A percentile compares a stretch with the other conserved stretches of the same genome.
phyloP scores from a whole-genome alignment of 2,888 invertebrate species.

The Alviniconcha strummeri region DNA sequence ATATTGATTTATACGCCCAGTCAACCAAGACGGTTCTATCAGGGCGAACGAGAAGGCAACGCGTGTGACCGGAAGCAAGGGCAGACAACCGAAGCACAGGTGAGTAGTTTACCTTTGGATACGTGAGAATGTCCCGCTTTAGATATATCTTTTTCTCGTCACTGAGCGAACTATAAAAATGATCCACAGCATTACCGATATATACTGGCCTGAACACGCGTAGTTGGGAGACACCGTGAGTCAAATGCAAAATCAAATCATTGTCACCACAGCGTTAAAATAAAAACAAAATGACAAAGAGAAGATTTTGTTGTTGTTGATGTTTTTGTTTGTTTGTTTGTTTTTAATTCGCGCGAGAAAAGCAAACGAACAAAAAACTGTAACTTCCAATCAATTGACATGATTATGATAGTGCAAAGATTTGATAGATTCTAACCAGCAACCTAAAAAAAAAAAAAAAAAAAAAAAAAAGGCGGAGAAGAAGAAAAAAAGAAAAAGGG shows the following conservation, averaged over 20 bases:
- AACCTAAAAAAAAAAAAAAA: not conserved
- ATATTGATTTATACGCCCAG: not conserved
- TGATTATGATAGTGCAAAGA: not conserved
- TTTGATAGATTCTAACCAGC: no score
- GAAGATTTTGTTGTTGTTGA: no score
- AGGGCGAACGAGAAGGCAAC: not conserved
- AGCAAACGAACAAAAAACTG: not conserved
- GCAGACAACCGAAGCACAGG: constrained; percentile 1
- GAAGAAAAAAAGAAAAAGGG: not conserved
- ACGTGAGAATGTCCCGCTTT: constrained; percentile 68
- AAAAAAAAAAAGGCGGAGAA: constrained; percentile 1
- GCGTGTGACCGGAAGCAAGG: constrained; percentile 24
- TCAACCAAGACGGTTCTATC: no score
- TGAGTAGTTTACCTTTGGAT: constrained; percentile 67
- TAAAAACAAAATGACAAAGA: no score
- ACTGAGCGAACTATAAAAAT: constrained; percentile 67
- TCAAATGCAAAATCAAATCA: not conserved
- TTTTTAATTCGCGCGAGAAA: no score
- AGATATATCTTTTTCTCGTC: constrained; percentile 70
- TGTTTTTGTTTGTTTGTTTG: no score
- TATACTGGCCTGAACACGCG: constrained; percentile 50
- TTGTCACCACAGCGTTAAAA: not conserved
- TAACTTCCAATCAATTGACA: constrained; percentile 12
- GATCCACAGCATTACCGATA: constrained; percentile 43
- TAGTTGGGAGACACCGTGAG: constrained; percentile 15